Base-by-base conservation (phyloP, 64 coral and sea anemone genomes). In the Trachythela sp. region DNA sequence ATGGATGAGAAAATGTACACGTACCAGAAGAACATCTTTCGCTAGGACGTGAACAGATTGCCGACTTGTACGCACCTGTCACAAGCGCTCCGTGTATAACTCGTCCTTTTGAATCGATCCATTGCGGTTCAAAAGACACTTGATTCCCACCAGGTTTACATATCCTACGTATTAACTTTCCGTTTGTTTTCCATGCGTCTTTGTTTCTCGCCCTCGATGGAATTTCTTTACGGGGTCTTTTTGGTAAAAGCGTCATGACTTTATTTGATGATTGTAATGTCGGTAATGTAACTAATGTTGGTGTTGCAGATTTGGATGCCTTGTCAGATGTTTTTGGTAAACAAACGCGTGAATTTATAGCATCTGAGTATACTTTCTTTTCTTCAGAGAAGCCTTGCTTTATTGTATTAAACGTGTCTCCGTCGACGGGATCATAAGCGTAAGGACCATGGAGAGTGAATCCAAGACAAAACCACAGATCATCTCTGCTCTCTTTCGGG, bases 381-480 rank as follows among this genome's bases (percentile, higher is more conserved):
- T 8, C 22, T 20, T 52, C 22, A 11, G 13, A 20, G 22, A 52
- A 52, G 22, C 22, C 49, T 52, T 52, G 13, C 8, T 52, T 20
- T 15, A 52, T 52, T 1, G 13, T 11, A 15, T 52, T 52, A 37
- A 84, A 92, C 1, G 85, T 83, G 39, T 92, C 91, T 0, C 58
- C 83, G 41, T 92, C 91, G 24, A 92, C 43, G 10, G 91, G 91
- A 67, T 92, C 91, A 83, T 84, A 92, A 2, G 86, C 91, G 27
- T 92, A 92, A 2, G 91, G 91, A 9, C 91, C 91, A 88, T 71
- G 71, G 8, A 92, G 40, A 18, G 91, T 58, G 36, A 92, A 92
- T 20, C 91, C 91, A 84, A 92, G 67, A 38, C 87, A 92, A 54
- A 92, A 92, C 91, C 91, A 92, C 27, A 92, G 67, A 30, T 92